Evolutionary conservation across 2,113 vertebrate genomes (phyloP).

Genomic region (Pleuronectes platessa): DNA sequence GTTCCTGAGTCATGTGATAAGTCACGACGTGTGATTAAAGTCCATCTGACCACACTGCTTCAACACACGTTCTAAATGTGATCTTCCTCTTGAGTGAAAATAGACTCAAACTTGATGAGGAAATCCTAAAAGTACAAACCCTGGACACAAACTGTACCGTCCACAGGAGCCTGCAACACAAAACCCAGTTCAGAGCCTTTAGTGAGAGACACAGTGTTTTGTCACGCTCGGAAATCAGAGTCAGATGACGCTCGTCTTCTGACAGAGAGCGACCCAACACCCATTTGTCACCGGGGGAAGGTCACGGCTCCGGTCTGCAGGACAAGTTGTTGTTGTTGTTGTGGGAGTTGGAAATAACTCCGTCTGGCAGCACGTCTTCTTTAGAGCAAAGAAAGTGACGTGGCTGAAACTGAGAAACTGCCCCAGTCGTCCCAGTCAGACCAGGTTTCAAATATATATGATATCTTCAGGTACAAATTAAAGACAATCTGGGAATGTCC

Average conservation of each 20-base stretch:
- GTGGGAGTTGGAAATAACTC: background rate
- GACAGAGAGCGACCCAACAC: slow-evolving; percentile 17
- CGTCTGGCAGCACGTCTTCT: too few relatives aligned
- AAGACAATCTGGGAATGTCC: too few relatives aligned
- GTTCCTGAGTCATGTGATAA: slow-evolving; percentile 56
- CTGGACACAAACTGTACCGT: too few relatives aligned
- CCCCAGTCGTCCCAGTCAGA: too few relatives aligned
- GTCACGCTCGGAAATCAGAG: slow-evolving; percentile 12
- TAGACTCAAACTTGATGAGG: background rate
- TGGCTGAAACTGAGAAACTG: background rate
- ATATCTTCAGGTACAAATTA: too few relatives aligned
- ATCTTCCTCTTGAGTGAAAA: background rate
- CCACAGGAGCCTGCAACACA: background rate
- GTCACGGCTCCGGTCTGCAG: slow-evolving; percentile 35
- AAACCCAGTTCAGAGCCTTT: background rate
- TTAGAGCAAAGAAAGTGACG: background rate
- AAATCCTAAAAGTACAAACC: background rate
- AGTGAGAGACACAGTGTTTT: background rate
- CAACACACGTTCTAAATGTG: background rate
- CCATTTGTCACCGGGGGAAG: slow-evolving; percentile 19
- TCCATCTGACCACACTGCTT: slow-evolving; percentile 3
- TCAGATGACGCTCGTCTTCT: background rate
- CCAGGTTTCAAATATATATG: too few relatives aligned
- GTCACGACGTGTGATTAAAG: slow-evolving; percentile 37
- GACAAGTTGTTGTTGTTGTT: slow-evolving; percentile 30